Conservation (phyloP, 2,888 invertebrate species). For the Aricia artaxerxes region DNA sequence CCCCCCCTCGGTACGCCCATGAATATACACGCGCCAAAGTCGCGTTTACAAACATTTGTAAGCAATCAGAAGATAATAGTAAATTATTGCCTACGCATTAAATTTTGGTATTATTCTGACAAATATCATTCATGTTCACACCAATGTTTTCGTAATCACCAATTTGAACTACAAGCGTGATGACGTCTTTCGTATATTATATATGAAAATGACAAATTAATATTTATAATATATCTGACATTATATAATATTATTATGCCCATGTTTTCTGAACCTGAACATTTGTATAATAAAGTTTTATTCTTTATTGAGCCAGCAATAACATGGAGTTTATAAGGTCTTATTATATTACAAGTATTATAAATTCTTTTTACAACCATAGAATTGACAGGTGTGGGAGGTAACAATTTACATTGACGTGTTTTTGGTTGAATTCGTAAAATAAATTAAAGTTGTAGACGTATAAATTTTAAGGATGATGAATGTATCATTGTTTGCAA, state of each 20-base stretch:
- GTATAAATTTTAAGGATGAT: background rate
- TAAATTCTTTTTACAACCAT: conserved; percentile 23
- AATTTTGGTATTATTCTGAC: background rate
- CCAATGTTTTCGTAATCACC: background rate
- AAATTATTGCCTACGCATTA: background rate
- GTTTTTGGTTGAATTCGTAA: background rate
- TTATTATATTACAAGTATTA: conserved; percentile 9
- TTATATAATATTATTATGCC: background rate
- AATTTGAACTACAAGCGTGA: conserved; percentile 4
- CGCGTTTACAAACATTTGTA: background rate
- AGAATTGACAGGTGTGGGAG: conserved; percentile 19
- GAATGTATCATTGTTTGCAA: background rate
- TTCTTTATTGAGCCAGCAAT: conserved; percentile 12
- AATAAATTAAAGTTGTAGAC: background rate
- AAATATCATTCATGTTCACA: background rate
- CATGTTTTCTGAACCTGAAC: conserved; percentile 22
- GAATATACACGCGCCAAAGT: background rate
- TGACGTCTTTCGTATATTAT: background rate
- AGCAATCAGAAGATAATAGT: background rate
- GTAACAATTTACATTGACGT: background rate
- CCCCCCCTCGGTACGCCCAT: too few species aligned
- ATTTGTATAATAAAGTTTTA: conserved; percentile 4
- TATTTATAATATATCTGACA: background rate
- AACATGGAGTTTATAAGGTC: conserved; percentile 10
- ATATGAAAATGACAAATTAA: background rate